Evolutionary conservation across 2,888 invertebrate genomes (phyloP), one percentile per base, ranked within the genome.

Genomic region (Hybos culiciformis): DNA sequence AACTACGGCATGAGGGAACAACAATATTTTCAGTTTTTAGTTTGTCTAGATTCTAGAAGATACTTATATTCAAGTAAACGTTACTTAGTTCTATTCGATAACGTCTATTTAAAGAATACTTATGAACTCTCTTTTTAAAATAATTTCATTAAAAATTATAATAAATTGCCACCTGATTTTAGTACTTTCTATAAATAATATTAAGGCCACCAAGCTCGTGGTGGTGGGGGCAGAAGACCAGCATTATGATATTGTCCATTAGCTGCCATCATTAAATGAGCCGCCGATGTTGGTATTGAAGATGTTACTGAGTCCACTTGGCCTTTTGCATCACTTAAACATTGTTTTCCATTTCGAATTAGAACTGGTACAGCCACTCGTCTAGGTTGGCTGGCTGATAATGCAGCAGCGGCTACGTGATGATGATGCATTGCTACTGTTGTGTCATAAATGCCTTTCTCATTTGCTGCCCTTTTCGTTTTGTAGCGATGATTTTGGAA

Each of bases 401-500:
- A 75, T 12, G 62, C 60, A 48, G 62, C 63, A 48, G 61, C 59
- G 8, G 58, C 58, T 61, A 8, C 52, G 51, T 15, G 59, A 37
- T 37, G 37, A 37, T 37, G 56, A 37, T 62, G 52, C 42, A 61
- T 49, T 1, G 58, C 58, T 21, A 46, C 48, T 1, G 58, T 55
- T 39, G 54, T 53, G 47, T 82, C 78, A 52, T 81, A 77, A 51
- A 78, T 66, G 15, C 85, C 84, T 65, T 93, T 87, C 66, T 97
- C 97, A 59, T 90, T 91, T 45, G 91, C 85, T 0, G 96, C 91
- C n/a, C 97, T 74, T 69, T 97, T 97, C 58, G 96, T 93, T 73
- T 97, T 98, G 71, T 98, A 98, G 59, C 93, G 81, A 64, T 97
- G 97, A 66, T 96, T 96, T 66, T 96, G 96, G 70, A 97, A 98